Evolutionary conservation across 2,888 invertebrate genomes (phyloP).

Genomic region (Pherbina coryleti): DNA sequence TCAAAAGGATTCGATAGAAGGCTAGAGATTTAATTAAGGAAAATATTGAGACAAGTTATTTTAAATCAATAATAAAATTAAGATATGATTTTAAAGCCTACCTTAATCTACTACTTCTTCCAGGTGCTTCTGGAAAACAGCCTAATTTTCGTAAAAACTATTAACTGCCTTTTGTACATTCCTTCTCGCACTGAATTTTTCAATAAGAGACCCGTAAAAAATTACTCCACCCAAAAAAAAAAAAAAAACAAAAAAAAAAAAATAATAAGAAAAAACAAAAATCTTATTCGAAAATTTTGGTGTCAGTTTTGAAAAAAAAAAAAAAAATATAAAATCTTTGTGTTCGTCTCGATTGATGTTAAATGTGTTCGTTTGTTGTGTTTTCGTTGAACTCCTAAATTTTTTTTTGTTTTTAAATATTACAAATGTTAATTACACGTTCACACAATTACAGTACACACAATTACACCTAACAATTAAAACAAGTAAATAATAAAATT

Average conservation of each 20-base stretch:
- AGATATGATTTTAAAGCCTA: too few relatives aligned
- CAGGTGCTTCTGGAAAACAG: too few relatives aligned
- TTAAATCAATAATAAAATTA: too few relatives aligned
- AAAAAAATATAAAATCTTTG: constrained; percentile 37
- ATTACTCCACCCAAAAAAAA: neutral
- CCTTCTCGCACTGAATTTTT: too few relatives aligned
- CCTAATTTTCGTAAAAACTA: too few relatives aligned
- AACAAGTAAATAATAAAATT: neutral
- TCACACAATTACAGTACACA: constrained; percentile 6
- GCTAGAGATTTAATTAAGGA: too few relatives aligned
- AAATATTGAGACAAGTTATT: too few relatives aligned
- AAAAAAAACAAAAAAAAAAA: neutral
- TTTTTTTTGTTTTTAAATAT: neutral
- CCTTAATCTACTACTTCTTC: too few relatives aligned
- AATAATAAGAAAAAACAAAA: neutral
- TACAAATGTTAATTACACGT: neutral
- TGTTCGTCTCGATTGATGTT: constrained; percentile 58
- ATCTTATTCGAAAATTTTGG: constrained; percentile 30
- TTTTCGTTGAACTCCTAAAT: constrained; percentile 44
- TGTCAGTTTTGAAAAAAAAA: constrained; percentile 22
- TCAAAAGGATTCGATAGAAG: too few relatives aligned
- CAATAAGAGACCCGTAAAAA: too few relatives aligned
- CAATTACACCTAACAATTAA: neutral
- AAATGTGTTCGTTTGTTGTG: constrained; percentile 58
- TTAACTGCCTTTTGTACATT: too few relatives aligned